Evolutionary conservation across 2,797 vertebrate genomes (phyloP), one percentile per base, ranked within the genome.

Genomic region (Microctenopoma steveboyesi): DNA sequence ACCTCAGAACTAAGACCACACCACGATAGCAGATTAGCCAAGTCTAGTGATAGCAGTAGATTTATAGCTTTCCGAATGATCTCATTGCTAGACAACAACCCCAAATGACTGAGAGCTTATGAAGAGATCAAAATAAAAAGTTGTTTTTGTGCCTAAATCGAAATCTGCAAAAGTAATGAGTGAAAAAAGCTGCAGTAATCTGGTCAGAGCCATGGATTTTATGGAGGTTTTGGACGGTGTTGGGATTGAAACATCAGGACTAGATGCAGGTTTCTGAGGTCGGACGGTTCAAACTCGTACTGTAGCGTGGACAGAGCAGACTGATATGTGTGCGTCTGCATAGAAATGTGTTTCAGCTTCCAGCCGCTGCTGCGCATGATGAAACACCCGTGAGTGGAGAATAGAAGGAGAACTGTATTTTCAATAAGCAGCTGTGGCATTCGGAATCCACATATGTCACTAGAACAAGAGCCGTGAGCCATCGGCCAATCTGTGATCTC

Each of bases 401-500:
- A 33, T 43, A 16, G 27, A 61, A 35, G 25, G 1, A 13, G 18
- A 69, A 39, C 13, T 12, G 48, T 33, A 58, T 39, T 25, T 16
- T 3, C 33, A 64, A 22, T 56, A 40, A 25, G 6, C 39, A 64
- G 9, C 14, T 14, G 11, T 46, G 43, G 64, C 37, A 50, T 27
- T 49, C 10, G 33, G 12, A 49, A 35, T 52, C 5, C 8, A 27
- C 27, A 12, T 25, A 39, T 7, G 30, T 11, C 18, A 22, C 5
- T n/a, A 22, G 22, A 64, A 56, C 6, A 45, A 54, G 53, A 40
- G 49, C 43, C 18, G 59, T 30, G 40, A 40, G 30, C 10, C 60
- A 27, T 9, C 18, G 49, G 27, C 12, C 43, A 40, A 15, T 53
- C n/a, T 33, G 18, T 46, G 14, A 42, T 43, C 18, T 50, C 18